These are phyloP conservation scores for Hydropsyche tenuis DNA, from an alignment of 1,140 invertebrate species.

Conservation along the genomic window DNA sequence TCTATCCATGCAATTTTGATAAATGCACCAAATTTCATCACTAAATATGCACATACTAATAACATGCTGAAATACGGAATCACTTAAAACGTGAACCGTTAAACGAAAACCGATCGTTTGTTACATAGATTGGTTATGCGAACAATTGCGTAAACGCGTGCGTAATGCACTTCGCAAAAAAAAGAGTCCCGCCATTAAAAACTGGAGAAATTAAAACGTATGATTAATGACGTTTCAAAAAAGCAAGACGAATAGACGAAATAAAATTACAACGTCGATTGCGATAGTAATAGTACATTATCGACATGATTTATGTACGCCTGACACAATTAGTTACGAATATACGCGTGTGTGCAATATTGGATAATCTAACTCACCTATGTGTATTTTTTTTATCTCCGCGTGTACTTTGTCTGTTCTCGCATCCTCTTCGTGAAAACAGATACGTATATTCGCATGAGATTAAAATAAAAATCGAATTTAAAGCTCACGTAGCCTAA, in stretches of 20 bases:
- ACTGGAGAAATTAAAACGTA: conserved; percentile 18
- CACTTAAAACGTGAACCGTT: too few species aligned
- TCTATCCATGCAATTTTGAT: too few species aligned
- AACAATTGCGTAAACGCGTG: not conserved
- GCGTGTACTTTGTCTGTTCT: too few species aligned
- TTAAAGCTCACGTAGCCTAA: conserved; percentile 5
- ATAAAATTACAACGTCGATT: conserved; percentile 30
- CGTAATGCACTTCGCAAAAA: conserved; percentile 12
- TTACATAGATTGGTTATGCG: too few species aligned
- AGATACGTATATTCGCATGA: not conserved
- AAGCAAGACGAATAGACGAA: conserved; percentile 19
- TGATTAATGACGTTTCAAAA: conserved; percentile 21
- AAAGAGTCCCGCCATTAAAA: not conserved
- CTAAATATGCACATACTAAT: too few species aligned
- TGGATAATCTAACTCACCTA: not conserved
- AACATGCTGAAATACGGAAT: too few species aligned
- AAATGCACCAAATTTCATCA: too few species aligned
- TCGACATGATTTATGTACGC: conserved; percentile 22
- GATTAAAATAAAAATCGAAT: conserved; percentile 7
- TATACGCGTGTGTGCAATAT: not conserved
- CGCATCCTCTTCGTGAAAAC: too few species aligned
- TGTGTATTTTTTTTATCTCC: not conserved
- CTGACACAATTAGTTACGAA: conserved; percentile 20
- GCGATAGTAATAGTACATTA: conserved; percentile 27
- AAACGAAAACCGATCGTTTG: too few species aligned